Percentiles rank a stretch among this genome's conserved stretches.
phyloP scores from a whole-genome alignment of 2,888 invertebrate genomes.

The Habroteleia sp. region DNA sequence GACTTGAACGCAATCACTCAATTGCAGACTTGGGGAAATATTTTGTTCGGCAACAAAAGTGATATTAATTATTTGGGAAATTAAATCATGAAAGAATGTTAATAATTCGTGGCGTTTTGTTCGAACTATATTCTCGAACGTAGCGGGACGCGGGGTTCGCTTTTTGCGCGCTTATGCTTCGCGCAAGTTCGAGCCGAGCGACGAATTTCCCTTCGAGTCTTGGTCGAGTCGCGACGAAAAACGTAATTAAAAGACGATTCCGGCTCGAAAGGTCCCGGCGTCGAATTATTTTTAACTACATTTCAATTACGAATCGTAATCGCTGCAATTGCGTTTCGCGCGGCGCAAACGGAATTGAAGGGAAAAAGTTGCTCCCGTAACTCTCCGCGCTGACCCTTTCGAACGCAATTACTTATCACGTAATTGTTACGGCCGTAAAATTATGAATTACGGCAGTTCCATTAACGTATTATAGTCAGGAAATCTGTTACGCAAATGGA shows the following conservation, averaged over 20 bases:
- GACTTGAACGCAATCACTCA: conserved; percentile 13
- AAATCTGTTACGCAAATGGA: conserved; percentile 23
- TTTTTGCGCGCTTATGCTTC: too few species aligned
- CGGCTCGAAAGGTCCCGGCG: not conserved
- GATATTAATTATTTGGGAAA: conserved; percentile 4
- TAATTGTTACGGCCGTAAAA: conserved; percentile 26
- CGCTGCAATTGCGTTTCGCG: conserved; percentile 9
- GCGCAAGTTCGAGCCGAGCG: too few species aligned
- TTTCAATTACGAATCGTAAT: conserved; percentile 28
- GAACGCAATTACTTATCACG: conserved; percentile 28
- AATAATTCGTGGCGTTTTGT: too few species aligned
- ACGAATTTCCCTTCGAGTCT: not conserved
- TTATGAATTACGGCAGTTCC: conserved; percentile 25
- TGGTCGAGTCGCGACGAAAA: not conserved
- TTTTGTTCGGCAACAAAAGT: conserved; percentile 2
- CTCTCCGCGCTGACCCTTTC: conserved; percentile 4
- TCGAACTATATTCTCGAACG: too few species aligned
- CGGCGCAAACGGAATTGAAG: not conserved
- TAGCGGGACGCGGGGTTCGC: too few species aligned
- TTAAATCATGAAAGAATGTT: not conserved
- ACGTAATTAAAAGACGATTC: conserved; percentile 18
- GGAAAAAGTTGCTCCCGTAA: not conserved
- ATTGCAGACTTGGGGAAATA: not conserved
- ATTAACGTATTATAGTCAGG: conserved; percentile 10
- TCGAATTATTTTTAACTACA: conserved; percentile 24